Conservation (phyloP, 2,113 vertebrate genomes). For the human region GRCh38 chr1:8261001-8261500, state of each 20-base stretch:
- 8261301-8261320: not conserved
- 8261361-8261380: rapidly evolving
- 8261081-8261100: not conserved
- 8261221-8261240: not conserved
- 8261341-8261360: no score
- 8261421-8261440: no score
- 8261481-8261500: no score
- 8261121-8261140: not conserved
- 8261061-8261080: not conserved
- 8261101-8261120: not conserved
- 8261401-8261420: no score
- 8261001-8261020: not conserved
- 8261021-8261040: not conserved
- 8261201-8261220: not conserved
- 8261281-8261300: not conserved
- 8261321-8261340: not conserved
- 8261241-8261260: not conserved
- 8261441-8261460: no score
- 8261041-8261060: not conserved
- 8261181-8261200: not conserved
- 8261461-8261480: no score
- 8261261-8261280: not conserved
- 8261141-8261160: not conserved
- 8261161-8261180: not conserved
- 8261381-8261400: no score